Conservation (phyloP, 2,113 vertebrate genomes). For the Thamnaconus septentrionalis region DNA sequence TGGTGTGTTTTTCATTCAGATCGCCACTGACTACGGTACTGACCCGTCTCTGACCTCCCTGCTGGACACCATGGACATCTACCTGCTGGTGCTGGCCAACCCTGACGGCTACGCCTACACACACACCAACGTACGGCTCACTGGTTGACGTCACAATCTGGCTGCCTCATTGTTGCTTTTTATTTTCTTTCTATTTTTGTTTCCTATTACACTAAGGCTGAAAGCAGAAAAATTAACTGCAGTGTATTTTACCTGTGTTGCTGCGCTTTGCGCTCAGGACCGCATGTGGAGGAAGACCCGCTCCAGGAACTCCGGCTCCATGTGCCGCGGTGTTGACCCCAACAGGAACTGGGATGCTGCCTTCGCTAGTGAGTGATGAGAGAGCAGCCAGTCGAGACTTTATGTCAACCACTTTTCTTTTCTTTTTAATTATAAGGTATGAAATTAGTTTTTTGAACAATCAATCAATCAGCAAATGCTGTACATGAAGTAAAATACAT, state of each 20-base stretch:
- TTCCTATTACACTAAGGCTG: too few species aligned
- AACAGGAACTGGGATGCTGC: conserved; percentile 84
- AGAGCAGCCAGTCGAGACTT: too few species aligned
- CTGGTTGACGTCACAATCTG: too few species aligned
- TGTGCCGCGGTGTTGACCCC: conserved; percentile 85
- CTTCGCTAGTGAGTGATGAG: too few species aligned
- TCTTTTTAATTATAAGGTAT: too few species aligned
- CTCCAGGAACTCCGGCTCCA: conserved; percentile 71
- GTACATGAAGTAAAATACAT: too few species aligned
- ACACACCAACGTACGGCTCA: conserved; percentile 70
- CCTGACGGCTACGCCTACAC: conserved; percentile 86
- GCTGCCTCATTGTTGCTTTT: too few species aligned
- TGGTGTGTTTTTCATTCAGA: conserved; percentile 55
- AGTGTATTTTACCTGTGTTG: too few species aligned
- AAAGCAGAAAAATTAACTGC: conserved; percentile 45
- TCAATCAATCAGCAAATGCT: too few species aligned
- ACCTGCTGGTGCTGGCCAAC: conserved; percentile 86
- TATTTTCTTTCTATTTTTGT: too few species aligned
- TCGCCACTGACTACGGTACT: conserved; percentile 76
- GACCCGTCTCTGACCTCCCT: conserved; percentile 75
- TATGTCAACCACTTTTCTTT: too few species aligned
- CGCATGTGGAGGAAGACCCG: conserved; percentile 93
- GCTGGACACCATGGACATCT: conserved; percentile 86
- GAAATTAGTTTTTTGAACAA: too few species aligned
- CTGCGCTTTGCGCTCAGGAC: conserved; percentile 70